phyloP scores from a whole-genome alignment of 2,113 vertebrate genomes.

The Carlito syrichta region DNA sequence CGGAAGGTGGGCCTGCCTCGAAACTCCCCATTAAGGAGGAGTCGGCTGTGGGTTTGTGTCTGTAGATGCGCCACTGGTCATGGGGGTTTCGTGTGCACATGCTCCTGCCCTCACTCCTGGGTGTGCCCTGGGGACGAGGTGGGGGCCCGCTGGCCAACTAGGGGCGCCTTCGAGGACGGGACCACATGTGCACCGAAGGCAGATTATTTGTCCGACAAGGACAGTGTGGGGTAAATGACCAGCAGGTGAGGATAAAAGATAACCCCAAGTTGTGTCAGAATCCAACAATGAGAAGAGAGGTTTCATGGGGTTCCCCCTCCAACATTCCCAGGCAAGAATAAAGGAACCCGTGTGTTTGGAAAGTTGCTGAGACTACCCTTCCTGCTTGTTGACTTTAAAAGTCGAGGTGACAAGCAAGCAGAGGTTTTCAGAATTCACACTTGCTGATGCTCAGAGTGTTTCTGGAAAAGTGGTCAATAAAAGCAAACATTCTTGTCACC shows the following conservation, averaged over 20 bases:
- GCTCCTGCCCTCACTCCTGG: neutral
- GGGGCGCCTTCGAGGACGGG: neutral
- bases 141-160: neutral
- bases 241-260: neutral
- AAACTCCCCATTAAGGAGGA: neutral
- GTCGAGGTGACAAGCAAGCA: neutral
- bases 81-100: neutral
- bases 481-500: neutral
- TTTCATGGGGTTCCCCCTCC: neutral
- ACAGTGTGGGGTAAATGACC: neutral
- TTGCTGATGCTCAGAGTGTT: neutral
- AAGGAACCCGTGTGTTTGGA: neutral
- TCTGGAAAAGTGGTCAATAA: neutral
- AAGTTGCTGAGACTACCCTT: neutral
- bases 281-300: neutral
- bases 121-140: neutral
- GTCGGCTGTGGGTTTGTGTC: neutral
- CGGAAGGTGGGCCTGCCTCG: neutral
- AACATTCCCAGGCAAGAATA: neutral
- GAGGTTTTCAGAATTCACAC: neutral
- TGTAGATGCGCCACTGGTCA: neutral
- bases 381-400: neutral
- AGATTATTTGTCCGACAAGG: neutral
- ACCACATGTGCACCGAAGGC: neutral
- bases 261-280: neutral